A percentile compares a stretch with the other conserved stretches of the same genome.
Evolutionary conservation across 2,888 invertebrate genomes (phyloP).

Genomic region (Atherix ibis): DNA sequence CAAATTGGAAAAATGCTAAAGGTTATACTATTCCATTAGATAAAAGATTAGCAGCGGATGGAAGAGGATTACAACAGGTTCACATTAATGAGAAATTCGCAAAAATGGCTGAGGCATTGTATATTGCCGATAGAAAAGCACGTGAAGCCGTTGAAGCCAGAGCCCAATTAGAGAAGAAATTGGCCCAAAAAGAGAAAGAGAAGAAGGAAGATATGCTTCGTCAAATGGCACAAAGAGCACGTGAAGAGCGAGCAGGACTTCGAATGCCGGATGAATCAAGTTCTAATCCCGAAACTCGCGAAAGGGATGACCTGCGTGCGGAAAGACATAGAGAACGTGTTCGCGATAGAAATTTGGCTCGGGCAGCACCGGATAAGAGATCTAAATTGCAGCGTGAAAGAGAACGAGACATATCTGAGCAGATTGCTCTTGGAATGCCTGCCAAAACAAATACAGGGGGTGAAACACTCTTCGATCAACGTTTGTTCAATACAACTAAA

Average conservation of each 20-base stretch:
- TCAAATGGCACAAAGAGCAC: constrained; percentile 83
- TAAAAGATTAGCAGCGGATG: constrained; percentile 95
- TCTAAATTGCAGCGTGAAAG: constrained; percentile 76
- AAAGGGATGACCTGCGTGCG: constrained; percentile 71
- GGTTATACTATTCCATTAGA: constrained; percentile 95
- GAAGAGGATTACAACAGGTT: constrained; percentile 87
- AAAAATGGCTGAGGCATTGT: constrained; percentile 91
- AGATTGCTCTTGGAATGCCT: constrained; percentile 93
- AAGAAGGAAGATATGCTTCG: constrained; percentile 91
- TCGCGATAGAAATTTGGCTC: constrained; percentile 78
- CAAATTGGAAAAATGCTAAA: constrained; percentile 99
- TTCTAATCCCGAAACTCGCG: constrained; percentile 44
- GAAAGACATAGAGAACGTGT: constrained; percentile 86
- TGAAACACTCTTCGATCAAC: constrained; percentile 85
- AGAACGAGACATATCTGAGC: constrained; percentile 95
- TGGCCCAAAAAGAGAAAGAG: constrained; percentile 96
- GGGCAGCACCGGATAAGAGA: constrained; percentile 89
- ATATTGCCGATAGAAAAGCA: constrained; percentile 94
- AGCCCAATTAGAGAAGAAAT: constrained; percentile 85
- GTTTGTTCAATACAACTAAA: constrained; percentile 84
- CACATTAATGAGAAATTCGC: constrained; percentile 99
- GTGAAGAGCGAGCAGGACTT: constrained; percentile 82
- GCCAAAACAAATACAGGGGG: constrained; percentile 54
- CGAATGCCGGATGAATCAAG: constrained; percentile 29
- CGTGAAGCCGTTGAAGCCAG: constrained; percentile 94